Evolutionary conservation across 2,888 invertebrate species (phyloP), one percentile per base, ranked within the genome.

Genomic region (Arge pagana): DNA sequence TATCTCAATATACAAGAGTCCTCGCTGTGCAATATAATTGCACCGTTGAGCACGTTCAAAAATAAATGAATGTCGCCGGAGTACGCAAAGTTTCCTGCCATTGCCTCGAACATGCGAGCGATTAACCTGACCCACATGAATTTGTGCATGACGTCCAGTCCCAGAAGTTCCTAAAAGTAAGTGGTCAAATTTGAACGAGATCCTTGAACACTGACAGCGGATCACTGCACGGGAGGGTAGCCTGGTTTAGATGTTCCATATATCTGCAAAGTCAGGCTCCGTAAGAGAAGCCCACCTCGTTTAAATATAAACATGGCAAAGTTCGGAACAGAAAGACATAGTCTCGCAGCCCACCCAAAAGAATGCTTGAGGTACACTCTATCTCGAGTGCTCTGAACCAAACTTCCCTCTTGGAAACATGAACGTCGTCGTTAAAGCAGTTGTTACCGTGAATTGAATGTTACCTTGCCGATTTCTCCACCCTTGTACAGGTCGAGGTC

Each of bases 121-220:
- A 97, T 95, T 26, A 98, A 79, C 58, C 96, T 89, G 2, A 96
- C 94, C 99, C 99, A 99, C 86, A 96, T 95, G 69, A 96, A 96
- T 77, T 99, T 99, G 77, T 99, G 99, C 57, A 98, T 81, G 1
- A 97, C 94, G 74, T 99, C 99, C 60, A 99, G 78, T 1, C 96
- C 94, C 40, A 93, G 83, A 26, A 97, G 80, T 65, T 94, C 93
- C 85, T 88, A 67, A 69, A 58, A 52, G 52, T 23, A 35, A 42
- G 31, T 30, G 18, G 31, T 8, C 13, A 11, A 19, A 21, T 50
- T 50, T 7, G 16, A 11, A 7, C 4, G 8, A 33, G 18, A 30
- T 28, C n/a, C 3, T 48, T 8, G 10, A 10, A 3, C 23, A 19
- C 4, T 13, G 8, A 3, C n/a, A 28, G 3, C 5, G 24, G 6